Conservation (phyloP, 2,797 vertebrate species). For the Tarsius wallacei region DNA sequence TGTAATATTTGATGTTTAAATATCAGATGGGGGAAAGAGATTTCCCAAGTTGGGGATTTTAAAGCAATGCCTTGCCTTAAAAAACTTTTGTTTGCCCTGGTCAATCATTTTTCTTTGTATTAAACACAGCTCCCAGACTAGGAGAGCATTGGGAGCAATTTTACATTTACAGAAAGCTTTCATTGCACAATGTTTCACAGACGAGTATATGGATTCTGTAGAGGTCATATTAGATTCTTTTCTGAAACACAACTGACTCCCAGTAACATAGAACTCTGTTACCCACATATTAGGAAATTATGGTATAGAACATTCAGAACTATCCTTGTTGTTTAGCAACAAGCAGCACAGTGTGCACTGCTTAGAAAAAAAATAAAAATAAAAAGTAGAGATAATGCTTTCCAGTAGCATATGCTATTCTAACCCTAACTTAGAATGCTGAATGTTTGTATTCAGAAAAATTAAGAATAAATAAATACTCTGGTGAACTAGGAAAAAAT, state of each 20-base stretch:
- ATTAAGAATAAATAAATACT: neutral
- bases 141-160: slow-evolving; percentile 16
- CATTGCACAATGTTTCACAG: neutral
- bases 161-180: slow-evolving; percentile 32
- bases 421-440: neutral
- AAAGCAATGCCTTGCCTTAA: neutral
- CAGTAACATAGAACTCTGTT: neutral
- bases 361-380: neutral
- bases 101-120: slow-evolving; percentile 1
- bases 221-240: neutral
- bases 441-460: neutral
- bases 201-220: neutral
- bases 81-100: neutral
- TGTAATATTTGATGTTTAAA: neutral
- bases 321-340: neutral
- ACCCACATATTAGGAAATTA: neutral
- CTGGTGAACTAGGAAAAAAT: neutral
- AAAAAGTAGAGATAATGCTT: neutral
- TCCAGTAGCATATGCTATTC: neutral
- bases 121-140: neutral
- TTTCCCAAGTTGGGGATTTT: neutral
- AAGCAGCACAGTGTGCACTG: neutral
- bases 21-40: neutral
- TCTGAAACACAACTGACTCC: neutral
- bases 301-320: neutral